Evolutionary conservation across 2,113 vertebrate genomes (phyloP).

Genomic region (Polypterus bichir): DNA sequence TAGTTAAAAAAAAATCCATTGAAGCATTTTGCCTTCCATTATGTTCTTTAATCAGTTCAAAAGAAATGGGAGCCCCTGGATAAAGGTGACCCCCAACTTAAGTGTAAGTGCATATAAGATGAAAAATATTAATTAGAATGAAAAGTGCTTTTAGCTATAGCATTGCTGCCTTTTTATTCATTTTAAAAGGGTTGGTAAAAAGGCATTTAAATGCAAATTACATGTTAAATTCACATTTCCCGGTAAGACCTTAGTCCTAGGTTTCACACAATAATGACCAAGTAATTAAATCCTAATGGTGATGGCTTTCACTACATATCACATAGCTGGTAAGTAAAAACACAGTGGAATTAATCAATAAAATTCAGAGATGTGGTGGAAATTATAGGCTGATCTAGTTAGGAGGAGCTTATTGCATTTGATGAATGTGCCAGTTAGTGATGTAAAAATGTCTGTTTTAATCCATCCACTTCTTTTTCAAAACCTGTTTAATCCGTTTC

Average conservation of each 20-base stretch:
- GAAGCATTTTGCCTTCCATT: conserved; percentile 8
- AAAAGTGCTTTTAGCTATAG: conserved; percentile 15
- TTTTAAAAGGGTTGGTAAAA: conserved; percentile 4
- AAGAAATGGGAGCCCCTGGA: conserved; percentile 15
- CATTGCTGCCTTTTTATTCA: background rate
- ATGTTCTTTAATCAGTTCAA: conserved; percentile 12
- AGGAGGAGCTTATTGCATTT: no score
- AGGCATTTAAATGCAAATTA: conserved; percentile 18
- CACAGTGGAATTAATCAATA: no score
- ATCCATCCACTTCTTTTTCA: no score
- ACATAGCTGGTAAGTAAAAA: background rate
- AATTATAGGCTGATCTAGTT: no score
- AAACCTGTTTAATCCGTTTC: no score
- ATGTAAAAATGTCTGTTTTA: no score
- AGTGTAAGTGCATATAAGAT: conserved; percentile 16
- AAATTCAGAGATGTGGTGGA: no score
- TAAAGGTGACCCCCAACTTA: conserved; percentile 21
- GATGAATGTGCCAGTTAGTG: no score
- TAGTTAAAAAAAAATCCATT: conserved; percentile 15
- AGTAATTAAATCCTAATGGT: conserved; percentile 1
- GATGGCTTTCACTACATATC: conserved; percentile 3
- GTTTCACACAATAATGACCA: conserved; percentile 6
- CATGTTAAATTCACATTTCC: background rate
- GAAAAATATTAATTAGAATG: conserved; percentile 18
- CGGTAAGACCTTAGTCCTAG: background rate